Conservation (phyloP, 2,888 invertebrate species). For the Volucella bombylans region DNA sequence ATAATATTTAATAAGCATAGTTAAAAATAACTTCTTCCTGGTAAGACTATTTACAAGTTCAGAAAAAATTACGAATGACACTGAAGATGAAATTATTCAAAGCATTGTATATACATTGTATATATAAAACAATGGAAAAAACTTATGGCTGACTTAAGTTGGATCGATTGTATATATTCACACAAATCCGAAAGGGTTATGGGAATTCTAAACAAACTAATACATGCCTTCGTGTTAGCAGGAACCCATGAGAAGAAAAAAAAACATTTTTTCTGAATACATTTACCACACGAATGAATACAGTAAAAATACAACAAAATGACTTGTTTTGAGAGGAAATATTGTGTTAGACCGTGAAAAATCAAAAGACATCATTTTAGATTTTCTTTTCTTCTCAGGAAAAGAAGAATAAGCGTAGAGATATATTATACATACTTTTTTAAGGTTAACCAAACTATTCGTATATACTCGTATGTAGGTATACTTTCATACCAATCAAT, state of each 20-base stretch:
- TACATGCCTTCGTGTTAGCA: not conserved
- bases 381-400: not conserved
- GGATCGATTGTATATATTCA: not conserved
- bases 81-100: slow-evolving; percentile 10
- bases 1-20: too few relatives aligned
- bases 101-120: not conserved
- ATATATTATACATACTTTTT: too few relatives aligned
- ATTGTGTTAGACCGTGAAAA: slow-evolving; percentile 3
- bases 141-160: slow-evolving; percentile 18
- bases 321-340: not conserved
- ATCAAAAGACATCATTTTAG: not conserved
- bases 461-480: too few relatives aligned
- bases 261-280: slow-evolving; percentile 1
- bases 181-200: slow-evolving; percentile 9
- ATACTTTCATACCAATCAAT: slow-evolving; percentile 16
- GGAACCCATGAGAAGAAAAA: not conserved
- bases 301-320: not conserved
- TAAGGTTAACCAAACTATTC: too few relatives aligned
- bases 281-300: slow-evolving; percentile 18
- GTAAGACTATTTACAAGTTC: not conserved
- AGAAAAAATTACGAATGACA: slow-evolving; percentile 1
- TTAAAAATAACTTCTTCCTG: too few relatives aligned
- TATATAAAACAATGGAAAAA: not conserved
- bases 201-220: not conserved
- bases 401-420: not conserved